Conservation (phyloP, 2,113 vertebrate species). For the Stercorarius parasiticus region DNA sequence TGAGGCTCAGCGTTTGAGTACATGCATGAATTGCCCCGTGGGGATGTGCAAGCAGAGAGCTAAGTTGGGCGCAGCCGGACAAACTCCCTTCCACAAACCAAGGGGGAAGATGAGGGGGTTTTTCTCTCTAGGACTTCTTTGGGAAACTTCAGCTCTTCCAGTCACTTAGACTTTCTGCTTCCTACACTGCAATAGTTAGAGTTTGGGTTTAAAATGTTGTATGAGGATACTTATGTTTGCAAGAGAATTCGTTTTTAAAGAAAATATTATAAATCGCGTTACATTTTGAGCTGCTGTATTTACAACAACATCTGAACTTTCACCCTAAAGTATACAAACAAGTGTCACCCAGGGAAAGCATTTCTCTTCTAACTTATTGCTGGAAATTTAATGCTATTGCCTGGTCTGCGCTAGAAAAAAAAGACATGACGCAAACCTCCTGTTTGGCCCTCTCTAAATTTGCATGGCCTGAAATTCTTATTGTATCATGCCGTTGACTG, state of each 20-base stretch:
- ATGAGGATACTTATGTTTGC: not conserved
- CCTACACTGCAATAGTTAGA: not conserved
- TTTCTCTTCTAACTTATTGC: not conserved
- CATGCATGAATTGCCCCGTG: rapidly evolving
- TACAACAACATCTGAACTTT: not conserved
- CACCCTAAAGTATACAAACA: not conserved
- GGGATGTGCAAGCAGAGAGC: not conserved
- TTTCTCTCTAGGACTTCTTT: not conserved
- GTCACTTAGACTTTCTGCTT: not conserved
- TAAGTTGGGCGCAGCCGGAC: rapidly evolving
- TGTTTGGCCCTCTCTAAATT: not conserved
- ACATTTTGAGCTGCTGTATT: not conserved
- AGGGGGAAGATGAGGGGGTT: not conserved
- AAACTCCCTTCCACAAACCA: not conserved
- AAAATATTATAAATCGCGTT: not conserved
- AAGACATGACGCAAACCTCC: not conserved
- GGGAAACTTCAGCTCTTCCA: not conserved
- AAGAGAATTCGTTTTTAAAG: not conserved
- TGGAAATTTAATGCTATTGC: not conserved
- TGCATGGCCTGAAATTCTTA: not conserved
- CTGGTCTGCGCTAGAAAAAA: not conserved
- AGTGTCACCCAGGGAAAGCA: not conserved
- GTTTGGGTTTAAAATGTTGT: not conserved
- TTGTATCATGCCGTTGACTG: rapidly evolving
- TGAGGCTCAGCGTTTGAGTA: not conserved